Evolutionary conservation across 2,113 vertebrate genomes (phyloP).

Genomic region (human (Homo sapiens)): DNA sequence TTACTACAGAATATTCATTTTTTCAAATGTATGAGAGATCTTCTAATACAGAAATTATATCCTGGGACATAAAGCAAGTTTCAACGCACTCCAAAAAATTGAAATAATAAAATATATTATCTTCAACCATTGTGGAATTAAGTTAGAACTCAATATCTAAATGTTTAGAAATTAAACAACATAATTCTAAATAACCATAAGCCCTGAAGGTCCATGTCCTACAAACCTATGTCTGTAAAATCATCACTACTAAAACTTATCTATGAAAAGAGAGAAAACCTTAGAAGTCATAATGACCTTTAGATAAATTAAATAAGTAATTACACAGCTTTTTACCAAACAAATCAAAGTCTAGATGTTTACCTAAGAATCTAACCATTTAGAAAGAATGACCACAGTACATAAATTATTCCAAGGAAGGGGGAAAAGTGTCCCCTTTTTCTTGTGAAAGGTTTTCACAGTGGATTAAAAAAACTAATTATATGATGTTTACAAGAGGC

Average conservation of each 20-base stretch:
- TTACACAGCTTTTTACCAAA: neutral
- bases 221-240: neutral
- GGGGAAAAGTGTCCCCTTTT: neutral
- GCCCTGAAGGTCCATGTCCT: neutral
- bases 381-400: neutral
- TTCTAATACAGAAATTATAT: neutral
- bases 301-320: conserved; percentile 8
- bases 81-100: neutral
- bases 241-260: neutral
- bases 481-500: neutral
- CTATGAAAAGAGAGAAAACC: neutral
- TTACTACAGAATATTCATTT: neutral
- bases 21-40: neutral
- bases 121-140: neutral
- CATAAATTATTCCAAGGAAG: neutral
- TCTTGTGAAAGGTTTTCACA: neutral
- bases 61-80: neutral
- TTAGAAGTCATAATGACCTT: neutral
- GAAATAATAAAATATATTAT: neutral
- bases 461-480: neutral
- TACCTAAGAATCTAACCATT: neutral
- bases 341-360: neutral
- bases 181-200: neutral
- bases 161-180: conserved; percentile 10
- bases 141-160: neutral